Conservation (phyloP, 2,797 vertebrate genomes). For the Taeniopygia guttata region DNA sequence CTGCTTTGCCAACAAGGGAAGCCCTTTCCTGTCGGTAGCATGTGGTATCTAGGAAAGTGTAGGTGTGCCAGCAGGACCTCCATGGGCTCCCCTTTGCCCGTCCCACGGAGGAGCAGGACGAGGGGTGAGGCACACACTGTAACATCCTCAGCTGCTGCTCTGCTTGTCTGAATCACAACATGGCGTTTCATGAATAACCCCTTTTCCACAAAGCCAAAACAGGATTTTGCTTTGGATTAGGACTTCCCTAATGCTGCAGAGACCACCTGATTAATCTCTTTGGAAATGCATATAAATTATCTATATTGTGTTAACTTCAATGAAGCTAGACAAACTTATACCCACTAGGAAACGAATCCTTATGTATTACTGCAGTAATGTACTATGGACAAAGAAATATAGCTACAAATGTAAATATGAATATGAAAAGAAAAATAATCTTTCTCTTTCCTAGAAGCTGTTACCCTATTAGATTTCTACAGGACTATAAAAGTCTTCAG, state of each 20-base stretch:
- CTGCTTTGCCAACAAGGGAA: not conserved
- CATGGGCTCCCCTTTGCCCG: not conserved
- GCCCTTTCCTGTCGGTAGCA: not conserved
- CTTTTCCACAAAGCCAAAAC: not conserved
- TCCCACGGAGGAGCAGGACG: not conserved
- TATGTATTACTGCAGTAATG: not conserved
- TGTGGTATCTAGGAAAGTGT: rapidly evolving
- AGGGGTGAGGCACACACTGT: not conserved
- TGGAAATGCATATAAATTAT: not conserved
- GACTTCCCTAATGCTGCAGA: not conserved
- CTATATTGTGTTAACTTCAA: not conserved
- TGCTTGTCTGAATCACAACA: not conserved
- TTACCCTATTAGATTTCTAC: not conserved
- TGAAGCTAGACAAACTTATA: not conserved
- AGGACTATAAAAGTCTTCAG: not conserved
- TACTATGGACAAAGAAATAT: not conserved
- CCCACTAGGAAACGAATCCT: not conserved
- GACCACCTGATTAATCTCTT: not conserved
- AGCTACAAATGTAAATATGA: not conserved
- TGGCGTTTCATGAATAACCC: not conserved
- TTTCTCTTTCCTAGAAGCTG: not conserved
- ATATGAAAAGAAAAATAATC: not conserved
- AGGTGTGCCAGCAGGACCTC: not conserved
- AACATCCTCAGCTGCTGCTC: not conserved
- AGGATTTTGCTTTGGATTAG: not conserved